Evolutionary conservation across 1,140 invertebrate species (phyloP), one percentile per base, ranked within the genome.

Genomic region (Caerostris darwini): DNA sequence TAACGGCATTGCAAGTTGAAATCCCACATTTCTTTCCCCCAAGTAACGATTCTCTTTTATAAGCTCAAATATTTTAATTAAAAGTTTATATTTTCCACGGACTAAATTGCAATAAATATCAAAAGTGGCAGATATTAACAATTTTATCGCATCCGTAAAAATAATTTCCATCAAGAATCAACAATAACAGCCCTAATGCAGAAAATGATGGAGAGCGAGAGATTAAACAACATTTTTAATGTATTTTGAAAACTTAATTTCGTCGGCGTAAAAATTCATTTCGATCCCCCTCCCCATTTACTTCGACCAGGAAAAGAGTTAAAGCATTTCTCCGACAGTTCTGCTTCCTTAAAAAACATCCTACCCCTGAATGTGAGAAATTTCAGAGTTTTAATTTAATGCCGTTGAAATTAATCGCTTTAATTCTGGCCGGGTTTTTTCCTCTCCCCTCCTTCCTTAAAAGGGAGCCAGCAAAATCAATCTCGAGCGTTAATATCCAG

Each of bases 371-470:
- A 93, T 87, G 92, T 64, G 92, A 58, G 56, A 89, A 94, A 88
- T 89, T 94, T 88, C 92, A 17, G 86, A 94, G 86, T 94, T 94
- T 94, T 89, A 94, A 94, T 94, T 94, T 94, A 89, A 94, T 94
- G 69, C 86, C 64, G 56, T 81, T 64, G 92, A 89, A 94, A 94
- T 94, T 88, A 94, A 89, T 94, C 92, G 92, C 81, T 94, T 94
- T 94, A 94, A 94, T 94, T 94, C 92, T 59, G 71, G 34, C 83
- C 34, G 64, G 64, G 87, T 94, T 94, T 93, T 88, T 85, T 69
- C 59, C 91, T 56, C 19, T 87, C 58, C 19, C 10, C 85, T 87
- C 57, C 58, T 17, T 58, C 34, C 85, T 5, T 50, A 50, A 87
- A 61, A 53, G 58, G 57, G 71, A 59, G 77, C 90, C 58, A 83